Base-by-base conservation (phyloP, 30 jellyfish, hydroid and myxozoan genomes). In the Turritopsis dohrnii region DNA sequence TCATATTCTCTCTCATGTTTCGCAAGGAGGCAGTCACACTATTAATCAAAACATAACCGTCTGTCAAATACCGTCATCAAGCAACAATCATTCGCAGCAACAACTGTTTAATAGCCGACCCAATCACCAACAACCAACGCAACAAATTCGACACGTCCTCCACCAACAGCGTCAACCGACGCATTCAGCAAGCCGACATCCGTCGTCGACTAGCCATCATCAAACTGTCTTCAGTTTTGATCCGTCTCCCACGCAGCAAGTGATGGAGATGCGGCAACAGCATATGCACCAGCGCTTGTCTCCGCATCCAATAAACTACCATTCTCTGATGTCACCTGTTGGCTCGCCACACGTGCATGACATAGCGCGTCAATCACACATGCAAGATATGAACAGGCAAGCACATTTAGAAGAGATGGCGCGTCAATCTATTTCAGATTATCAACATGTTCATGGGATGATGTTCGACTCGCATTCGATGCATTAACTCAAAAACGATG, bases 271-370 rank as follows among this genome's bases (percentile, higher is more conserved):
- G 24, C 84, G 79, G 53, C 87, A 80, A 80, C 87, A 77, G 18
- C 66, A 77, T 20, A 28, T 80, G 31, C 87, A 80, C 79, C 79
- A 65, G 0, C 75, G 76, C 26, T 24, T 80, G 19, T 80, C 87
- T 3, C 80, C 87, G 18, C 87, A 80, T n/a, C 77, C 77, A 69
- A 69, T 69, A 21, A 80, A 53, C 54, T 80, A 80, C 71, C 87
- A 80, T 54, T n/a, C 79, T 3, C 54, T 80, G 60, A 80, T 80
- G 29, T 80, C 87, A 21, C 87, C 87, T 25, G 71, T 52, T 30
- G 41, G 71, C 71, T 80, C 87, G 1, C 87, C 84, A 21, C 71
- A 28, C 54, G 54, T 80, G 87, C 87, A 80, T 25, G 87, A 80
- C 79, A 25, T 80, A 41, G 52, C 71, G 22, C 66, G 72, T 18